Conservation (phyloP, 2,888 invertebrate species). For the Lamellibrachia satsuma region DNA sequence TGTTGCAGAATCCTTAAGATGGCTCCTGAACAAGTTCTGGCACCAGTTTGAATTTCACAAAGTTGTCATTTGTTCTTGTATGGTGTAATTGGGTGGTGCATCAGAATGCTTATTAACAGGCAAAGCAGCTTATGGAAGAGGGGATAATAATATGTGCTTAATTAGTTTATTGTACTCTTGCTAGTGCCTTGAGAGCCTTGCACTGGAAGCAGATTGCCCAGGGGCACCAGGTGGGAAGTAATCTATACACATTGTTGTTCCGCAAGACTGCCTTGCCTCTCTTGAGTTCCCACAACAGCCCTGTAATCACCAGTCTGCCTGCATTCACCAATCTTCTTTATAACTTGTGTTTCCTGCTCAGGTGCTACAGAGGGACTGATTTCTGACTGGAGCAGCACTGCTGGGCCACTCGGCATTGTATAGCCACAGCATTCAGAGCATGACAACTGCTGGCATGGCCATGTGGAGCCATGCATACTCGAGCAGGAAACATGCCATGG, state of each 20-base stretch:
- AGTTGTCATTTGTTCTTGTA: not conserved
- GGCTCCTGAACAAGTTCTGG: not conserved
- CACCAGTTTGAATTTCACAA: not conserved
- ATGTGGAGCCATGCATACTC: not conserved
- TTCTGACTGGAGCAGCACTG: not conserved
- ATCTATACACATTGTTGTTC: constrained; percentile 11
- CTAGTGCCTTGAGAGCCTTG: not conserved
- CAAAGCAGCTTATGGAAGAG: not conserved
- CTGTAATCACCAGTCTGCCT: not conserved
- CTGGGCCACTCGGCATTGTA: not conserved
- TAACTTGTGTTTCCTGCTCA: constrained; percentile 6
- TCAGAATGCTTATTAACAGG: not conserved
- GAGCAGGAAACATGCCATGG: not conserved
- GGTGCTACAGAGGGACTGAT: constrained; percentile 17
- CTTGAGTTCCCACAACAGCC: not conserved
- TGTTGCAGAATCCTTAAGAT: not conserved
- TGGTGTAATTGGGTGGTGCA: not conserved
- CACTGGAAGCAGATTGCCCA: not conserved
- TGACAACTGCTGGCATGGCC: not conserved
- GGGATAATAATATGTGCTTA: not conserved
- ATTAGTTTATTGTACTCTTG: constrained; percentile 12
- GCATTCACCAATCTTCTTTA: not conserved
- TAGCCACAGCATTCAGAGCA: not conserved
- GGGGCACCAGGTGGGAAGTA: not conserved
- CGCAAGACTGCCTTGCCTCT: not conserved